A percentile compares a stretch with the other conserved stretches of the same genome.
These are phyloP conservation scores for Paraescarpia echinospica DNA, from an alignment of 1,140 invertebrate species.

Conservation along the genomic window DNA sequence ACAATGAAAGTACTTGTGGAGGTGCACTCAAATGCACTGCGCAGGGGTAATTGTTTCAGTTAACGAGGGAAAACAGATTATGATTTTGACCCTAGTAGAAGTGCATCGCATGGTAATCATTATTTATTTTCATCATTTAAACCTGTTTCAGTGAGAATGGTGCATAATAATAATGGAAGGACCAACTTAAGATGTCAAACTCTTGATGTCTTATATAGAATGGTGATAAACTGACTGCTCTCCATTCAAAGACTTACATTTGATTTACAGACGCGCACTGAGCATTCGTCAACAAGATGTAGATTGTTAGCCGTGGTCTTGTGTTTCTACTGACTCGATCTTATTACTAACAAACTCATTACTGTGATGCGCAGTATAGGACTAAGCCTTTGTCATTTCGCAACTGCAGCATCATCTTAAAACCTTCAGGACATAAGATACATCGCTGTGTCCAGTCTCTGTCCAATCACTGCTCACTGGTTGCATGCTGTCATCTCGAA, in stretches of 20 bases:
- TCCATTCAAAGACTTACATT: background rate
- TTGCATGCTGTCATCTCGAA: background rate
- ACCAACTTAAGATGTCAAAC: background rate
- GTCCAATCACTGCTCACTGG: background rate
- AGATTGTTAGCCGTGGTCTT: background rate
- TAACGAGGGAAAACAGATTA: background rate
- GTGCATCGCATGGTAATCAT: background rate
- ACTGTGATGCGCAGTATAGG: background rate
- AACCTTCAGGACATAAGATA: background rate
- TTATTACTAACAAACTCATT: background rate
- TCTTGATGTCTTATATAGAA: background rate
- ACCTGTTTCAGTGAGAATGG: background rate
- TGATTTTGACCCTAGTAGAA: background rate
- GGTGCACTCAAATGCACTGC: background rate
- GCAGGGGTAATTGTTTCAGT: background rate
- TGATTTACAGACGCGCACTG: background rate
- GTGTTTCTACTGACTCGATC: background rate
- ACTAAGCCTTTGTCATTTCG: background rate
- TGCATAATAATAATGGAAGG: background rate
- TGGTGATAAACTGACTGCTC: background rate
- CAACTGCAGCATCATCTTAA: background rate
- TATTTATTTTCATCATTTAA: background rate
- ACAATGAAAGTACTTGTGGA: background rate
- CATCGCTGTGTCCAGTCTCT: background rate
- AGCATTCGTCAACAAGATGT: background rate